These are phyloP conservation scores for Dicerorhinus sumatrensis DNA, from an alignment of 2,113 vertebrate species.

Conservation along the genomic window DNA sequence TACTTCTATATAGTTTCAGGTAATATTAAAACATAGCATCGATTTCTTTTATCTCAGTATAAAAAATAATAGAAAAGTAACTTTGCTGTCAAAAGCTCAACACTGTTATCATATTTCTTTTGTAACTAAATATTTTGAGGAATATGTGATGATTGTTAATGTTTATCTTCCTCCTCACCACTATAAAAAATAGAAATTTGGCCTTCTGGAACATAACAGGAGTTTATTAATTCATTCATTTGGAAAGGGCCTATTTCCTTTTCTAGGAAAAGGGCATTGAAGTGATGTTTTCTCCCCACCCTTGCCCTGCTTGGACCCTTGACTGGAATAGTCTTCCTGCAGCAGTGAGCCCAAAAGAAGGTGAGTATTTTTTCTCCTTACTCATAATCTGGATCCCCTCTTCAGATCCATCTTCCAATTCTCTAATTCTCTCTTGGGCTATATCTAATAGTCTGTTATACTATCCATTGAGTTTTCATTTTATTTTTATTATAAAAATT, in stretches of 20 bases:
- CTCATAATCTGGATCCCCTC: neutral
- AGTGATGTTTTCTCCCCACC: conserved; percentile 93
- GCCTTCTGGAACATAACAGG: neutral
- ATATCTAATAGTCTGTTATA: neutral
- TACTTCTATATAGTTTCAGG: neutral
- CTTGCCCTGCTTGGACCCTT: conserved; percentile 92
- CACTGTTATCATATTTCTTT: neutral
- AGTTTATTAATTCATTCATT: conserved; percentile 62
- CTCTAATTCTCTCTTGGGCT: neutral
- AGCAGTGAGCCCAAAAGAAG: conserved; percentile 95
- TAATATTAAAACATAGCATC: conserved; percentile 3
- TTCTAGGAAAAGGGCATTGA: conserved; percentile 93
- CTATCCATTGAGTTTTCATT: conserved; percentile 9
- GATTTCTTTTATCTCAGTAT: conserved; percentile 16
- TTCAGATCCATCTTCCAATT: neutral
- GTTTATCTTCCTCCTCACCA: neutral
- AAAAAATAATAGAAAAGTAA: neutral
- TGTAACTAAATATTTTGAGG: neutral
- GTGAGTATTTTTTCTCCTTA: conserved; percentile 80
- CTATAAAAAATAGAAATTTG: conserved; percentile 15
- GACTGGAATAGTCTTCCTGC: conserved; percentile 93
- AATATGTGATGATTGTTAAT: neutral
- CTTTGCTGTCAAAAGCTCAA: neutral
- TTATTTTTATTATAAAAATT: conserved; percentile 40
- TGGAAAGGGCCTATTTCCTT: neutral